Evolutionary conservation across 2,797 vertebrate genomes (phyloP), one percentile per base, ranked within the genome.

Genomic region (Champsocephalus esox): DNA sequence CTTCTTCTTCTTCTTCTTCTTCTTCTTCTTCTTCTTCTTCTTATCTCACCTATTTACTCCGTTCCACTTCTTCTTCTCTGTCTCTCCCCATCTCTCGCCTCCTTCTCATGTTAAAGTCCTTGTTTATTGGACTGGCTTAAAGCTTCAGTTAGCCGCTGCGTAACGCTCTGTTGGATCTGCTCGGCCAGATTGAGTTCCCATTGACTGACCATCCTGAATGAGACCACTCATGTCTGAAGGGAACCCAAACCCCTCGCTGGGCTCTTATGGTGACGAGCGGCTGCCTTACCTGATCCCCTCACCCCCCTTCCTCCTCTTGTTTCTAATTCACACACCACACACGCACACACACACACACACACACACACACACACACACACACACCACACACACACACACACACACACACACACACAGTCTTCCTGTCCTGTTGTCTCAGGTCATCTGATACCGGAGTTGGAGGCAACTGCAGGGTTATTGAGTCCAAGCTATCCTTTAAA

Each of bases 101-200:
- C 76, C 91, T 79, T 85, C 90, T 90, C 90, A 88, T 88, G 89
- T 93, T 91, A 79, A 92, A 92, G 89, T 81, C 80, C 72, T 79
- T 88, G 84, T 92, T 94, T 93, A 92, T 93, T 87, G 87, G 88
- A 88, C 83, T 68, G 89, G 75, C 81, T 92, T 89, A 90, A 90
- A 90, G 86, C 90, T 88, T 87, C 89, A 67, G 85, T 82, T 85
- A 91, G 93, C 90, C 54, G 74, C 80, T 86, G 91, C 81, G 85
- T 83, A 61, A 81, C 66, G 75, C 87, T 88, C 85, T 79, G 89
- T 67, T 88, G 88, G 80, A 84, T 85, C 82, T 84, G 89, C 83
- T 82, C 70, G 62, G 86, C 44, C 66, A 90, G 93, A 90, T 95
- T 93, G 76, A 80, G 93, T 96, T 95, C 93, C 94, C 92, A 92